phyloP scores from a whole-genome alignment of 1,140 invertebrate genomes.

The Lordiphosa stackelbergi region DNA sequence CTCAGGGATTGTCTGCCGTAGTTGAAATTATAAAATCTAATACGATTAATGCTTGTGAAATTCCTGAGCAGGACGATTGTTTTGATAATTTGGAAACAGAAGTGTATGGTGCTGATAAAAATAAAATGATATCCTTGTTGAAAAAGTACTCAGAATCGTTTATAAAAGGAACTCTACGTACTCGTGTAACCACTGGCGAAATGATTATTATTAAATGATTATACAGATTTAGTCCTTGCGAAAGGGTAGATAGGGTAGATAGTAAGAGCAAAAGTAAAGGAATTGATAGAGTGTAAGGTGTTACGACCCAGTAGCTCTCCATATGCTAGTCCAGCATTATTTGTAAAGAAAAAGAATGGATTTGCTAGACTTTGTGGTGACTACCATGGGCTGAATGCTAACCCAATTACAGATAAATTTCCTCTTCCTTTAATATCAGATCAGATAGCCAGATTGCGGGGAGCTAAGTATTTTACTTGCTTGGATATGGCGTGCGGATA shows the following conservation, averaged over 20 bases:
- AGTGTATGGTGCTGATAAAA: neutral
- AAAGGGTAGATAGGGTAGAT: slow-evolving; percentile 12
- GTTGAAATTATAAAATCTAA: neutral
- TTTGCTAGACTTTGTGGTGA: slow-evolving; percentile 11
- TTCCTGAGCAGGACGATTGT: neutral
- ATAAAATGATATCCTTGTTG: slow-evolving; percentile 6
- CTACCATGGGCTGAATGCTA: slow-evolving; percentile 11
- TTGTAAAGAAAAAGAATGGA: slow-evolving; percentile 16
- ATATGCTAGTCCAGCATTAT: slow-evolving; percentile 9
- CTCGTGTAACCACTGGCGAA: slow-evolving; percentile 10
- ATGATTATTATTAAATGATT: slow-evolving; percentile 12
- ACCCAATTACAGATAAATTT: slow-evolving; percentile 15
- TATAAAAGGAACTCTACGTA: slow-evolving; percentile 7
- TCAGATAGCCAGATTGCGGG: slow-evolving; percentile 4
- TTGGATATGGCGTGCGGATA: slow-evolving; percentile 2
- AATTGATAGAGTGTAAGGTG: slow-evolving; percentile 12
- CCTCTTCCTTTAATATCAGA: slow-evolving; percentile 5
- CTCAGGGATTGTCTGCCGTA: slow-evolving; percentile 1
- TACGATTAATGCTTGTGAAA: neutral
- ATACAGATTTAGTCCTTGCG: slow-evolving; percentile 12
- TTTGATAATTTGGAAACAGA: slow-evolving; percentile 10
- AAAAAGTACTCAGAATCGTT: slow-evolving; percentile 12
- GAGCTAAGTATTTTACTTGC: slow-evolving; percentile 4
- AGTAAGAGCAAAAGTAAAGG: slow-evolving; percentile 14
- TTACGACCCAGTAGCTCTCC: slow-evolving; percentile 16